Evolutionary conservation across 2,113 vertebrate species (phyloP), one percentile per base, ranked within the genome.

Genomic region (Sakesphorus luctuosus): DNA sequence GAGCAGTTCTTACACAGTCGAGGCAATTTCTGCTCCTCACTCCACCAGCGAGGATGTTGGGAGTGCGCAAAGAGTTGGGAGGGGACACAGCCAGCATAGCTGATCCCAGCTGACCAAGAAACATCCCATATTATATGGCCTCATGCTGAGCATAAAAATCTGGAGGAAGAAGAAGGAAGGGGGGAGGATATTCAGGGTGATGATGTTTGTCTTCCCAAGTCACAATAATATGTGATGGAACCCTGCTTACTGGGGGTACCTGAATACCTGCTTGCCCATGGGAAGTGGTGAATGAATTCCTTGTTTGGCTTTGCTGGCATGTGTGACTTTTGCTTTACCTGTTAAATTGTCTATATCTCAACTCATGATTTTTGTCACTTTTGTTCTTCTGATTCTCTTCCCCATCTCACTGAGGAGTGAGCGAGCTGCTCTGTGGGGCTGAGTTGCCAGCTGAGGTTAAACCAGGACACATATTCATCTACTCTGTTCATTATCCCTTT

Each of bases 101-200:
- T 90, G 65, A 73, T 25, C 47, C 28, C 47, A 68, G 0, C 3
- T 56, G 23, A 62, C 23, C 31, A n/a, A 49, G 18, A 35, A 25
- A 15, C 25, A 86, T 50, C 49, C 23, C 62, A n/a, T 28, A 74
- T 3, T 8, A 20, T 3, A 2, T n/a, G 26, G 13, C 0, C 0
- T 38, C 5, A 1, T 56, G 13, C 5, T 56, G 26, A 75, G 31
- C 18, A 0, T 0, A 33, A 29, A 44, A 68, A 75, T 4, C 15
- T 50, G 35, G 5, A 24, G 11, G 26, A 55, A 62, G 8, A 61
- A 65, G 9, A 44, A 47, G 11, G 20, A 69, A 33, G 17, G 3
- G 7, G 8, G 9, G 3, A 44, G 8, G 23, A 75, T 36, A 49
- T 49, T 43, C 13, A 49, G 26, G 17, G 26, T 56, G 43, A 68